Evolutionary conservation across 2,888 invertebrate genomes (phyloP), one percentile per base, ranked within the genome.

Genomic region (Leptodirus hochenwartii): DNA sequence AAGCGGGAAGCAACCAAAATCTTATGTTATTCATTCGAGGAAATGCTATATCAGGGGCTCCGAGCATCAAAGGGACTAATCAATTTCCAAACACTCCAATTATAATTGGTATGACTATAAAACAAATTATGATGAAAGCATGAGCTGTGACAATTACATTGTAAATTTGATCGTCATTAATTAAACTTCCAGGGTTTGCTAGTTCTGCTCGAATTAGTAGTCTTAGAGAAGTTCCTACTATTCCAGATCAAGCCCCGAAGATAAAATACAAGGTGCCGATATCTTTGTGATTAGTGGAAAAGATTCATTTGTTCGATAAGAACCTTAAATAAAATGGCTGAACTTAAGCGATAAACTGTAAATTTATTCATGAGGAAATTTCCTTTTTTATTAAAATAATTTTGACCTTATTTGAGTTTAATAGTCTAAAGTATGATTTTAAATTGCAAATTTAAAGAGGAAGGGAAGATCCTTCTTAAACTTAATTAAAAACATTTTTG

Each of bases 51-150:
- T 84, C 81, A 3, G 77, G 76, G 0, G 73, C 69, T 37, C 73
- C 74, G 46, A 81, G 43, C 62, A 81, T 76, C 55, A 81, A 42
- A 4, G 80, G 80, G 0, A 81, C 58, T 51, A 82, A 45, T 67
- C 77, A 81, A 55, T 84, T 84, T 36, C 81, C 81, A 62, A 82
- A 82, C 45, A 80, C 79, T 31, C 80, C 80, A 61, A 75, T 71
- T 66, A 74, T 66, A 58, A 73, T 66, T 5, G 71, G 69, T 59
- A 73, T 71, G 26, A 71, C 67, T 35, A 41, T 41, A 24, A 41
- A 42, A 25, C 80, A 80, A 70, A 79, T 78, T 69, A 81, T 81
- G 50, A 80, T 58, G 56, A 81, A 75, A 31, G 77, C 80, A 62
- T 81, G 79, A 5, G 72, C 69, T 17, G 79, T 81, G 1, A 81